A percentile compares a stretch with the other conserved stretches of the same genome.
These are phyloP conservation scores for Xanthia togata DNA, from an alignment of 2,888 invertebrate genomes.

Conservation along the genomic window DNA sequence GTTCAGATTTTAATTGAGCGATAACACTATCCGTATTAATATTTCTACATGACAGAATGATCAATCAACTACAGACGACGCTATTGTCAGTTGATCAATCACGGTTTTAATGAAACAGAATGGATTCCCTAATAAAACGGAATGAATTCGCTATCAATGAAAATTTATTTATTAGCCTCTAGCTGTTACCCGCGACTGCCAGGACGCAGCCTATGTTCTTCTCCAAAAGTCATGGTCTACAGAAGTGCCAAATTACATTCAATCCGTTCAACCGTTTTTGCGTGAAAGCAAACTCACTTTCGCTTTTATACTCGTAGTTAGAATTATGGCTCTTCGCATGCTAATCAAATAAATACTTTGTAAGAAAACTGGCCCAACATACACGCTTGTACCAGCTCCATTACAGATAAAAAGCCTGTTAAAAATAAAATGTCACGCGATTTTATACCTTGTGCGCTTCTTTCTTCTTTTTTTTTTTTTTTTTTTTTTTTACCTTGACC, in stretches of 20 bases:
- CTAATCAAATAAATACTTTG: not conserved
- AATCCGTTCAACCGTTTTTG: too few species aligned
- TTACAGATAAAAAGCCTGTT: not conserved
- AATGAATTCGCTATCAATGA: slow-evolving; percentile 6
- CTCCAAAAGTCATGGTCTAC: too few species aligned
- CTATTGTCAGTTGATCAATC: slow-evolving; percentile 57
- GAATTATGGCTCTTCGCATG: not conserved
- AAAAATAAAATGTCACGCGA: not conserved
- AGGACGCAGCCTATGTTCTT: too few species aligned
- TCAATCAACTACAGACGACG: slow-evolving; percentile 43
- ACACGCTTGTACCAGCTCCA: not conserved
- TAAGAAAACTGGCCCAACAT: too few species aligned
- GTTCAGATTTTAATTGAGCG: slow-evolving; percentile 53
- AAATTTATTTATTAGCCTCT: not conserved
- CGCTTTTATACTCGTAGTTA: too few species aligned
- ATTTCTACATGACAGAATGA: slow-evolving; percentile 46
- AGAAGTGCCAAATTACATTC: too few species aligned
- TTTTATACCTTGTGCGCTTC: not conserved
- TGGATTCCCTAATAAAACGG: slow-evolving; percentile 31
- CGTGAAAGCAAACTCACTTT: too few species aligned
- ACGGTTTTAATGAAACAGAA: slow-evolving; percentile 49
- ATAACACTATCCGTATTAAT: slow-evolving; percentile 53
- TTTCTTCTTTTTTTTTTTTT: too few species aligned
- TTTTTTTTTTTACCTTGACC: too few species aligned
- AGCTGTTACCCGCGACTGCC: too few species aligned